Evolutionary conservation across 2,888 invertebrate species (phyloP), one percentile per base, ranked within the genome.

Genomic region (Herminia tarsipennalis): DNA sequence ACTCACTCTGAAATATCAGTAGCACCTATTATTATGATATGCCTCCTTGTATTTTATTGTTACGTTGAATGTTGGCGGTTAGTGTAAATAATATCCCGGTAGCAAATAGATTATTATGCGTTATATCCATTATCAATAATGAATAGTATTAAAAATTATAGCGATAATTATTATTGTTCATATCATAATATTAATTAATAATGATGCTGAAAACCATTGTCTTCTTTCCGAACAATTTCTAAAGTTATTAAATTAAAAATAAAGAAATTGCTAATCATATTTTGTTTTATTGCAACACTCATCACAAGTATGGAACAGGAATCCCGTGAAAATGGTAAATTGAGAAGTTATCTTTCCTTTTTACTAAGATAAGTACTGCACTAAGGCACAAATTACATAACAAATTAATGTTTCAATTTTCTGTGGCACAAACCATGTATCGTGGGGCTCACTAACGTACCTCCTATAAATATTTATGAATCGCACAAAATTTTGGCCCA

Each of bases 191-290:
- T 82, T 87, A 94, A 94, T 82, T 66, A 76, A 83, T 85, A 86
- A 86, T 75, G 83, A 88, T 80, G 88, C 89, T 88, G 87, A 88
- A 66, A 88, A 89, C 83, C 84, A 90, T 94, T 94, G 94, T 94
- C 94, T 94, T 94, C 94, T 94, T 94, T 94, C 93, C 92, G 93
- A 94, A 93, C 92, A 92, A 94, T 95, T 95, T 95, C 94, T 94
- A 94, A 95, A 95, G 94, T 94, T 92, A 92, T 92, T 92, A 89
- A 92, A 88, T 88, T 89, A 87, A 90, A 89, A 92, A 89, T 91
- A 92, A 92, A 90, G 87, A 91, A 90, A 90, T 89, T 91, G 89
- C 88, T 90, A 90, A 89, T 88, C 88, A 74, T 39, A 66, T 64
- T 65, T 78, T 70, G 79, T 87, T 86, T 88, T 44, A 78, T 77